Percentiles rank a stretch among this genome's conserved stretches.
Conservation (phyloP, 2,888 invertebrate species). For the Mactromeris polynyma region DNA sequence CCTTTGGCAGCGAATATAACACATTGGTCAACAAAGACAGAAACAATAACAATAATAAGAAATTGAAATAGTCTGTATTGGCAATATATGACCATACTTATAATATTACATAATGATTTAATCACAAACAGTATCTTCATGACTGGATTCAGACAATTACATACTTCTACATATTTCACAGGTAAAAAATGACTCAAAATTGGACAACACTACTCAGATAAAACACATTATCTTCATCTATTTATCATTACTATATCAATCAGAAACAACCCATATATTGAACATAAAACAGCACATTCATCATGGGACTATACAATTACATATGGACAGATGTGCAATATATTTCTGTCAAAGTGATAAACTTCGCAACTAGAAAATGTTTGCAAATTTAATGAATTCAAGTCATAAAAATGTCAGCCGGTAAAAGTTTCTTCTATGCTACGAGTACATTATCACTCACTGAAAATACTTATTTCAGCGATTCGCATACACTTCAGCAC, state of each 20-base stretch:
- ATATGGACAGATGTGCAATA: too few relatives aligned
- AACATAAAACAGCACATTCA: background rate
- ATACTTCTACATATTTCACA: constrained; percentile 5
- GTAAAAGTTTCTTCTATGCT: too few relatives aligned
- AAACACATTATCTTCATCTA: background rate
- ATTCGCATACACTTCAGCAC: too few relatives aligned
- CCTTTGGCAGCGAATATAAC: too few relatives aligned
- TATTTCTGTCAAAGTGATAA: too few relatives aligned
- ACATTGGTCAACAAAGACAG: background rate
- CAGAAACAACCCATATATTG: background rate
- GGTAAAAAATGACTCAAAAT: constrained; percentile 1
- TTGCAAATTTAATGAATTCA: too few relatives aligned
- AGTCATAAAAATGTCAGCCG: too few relatives aligned
- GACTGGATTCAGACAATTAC: background rate
- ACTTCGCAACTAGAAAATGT: too few relatives aligned
- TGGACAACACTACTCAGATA: background rate
- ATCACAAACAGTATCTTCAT: background rate
- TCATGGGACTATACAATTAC: background rate
- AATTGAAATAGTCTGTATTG: background rate
- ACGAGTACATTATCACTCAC: too few relatives aligned
- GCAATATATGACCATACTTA: constrained; percentile 1
- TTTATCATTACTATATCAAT: background rate
- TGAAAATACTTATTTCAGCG: too few relatives aligned
- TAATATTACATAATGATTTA: background rate
- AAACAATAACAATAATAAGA: background rate